A percentile compares a stretch with the other conserved stretches of the same genome.
phyloP scores from a whole-genome alignment of 2,113 vertebrate genomes.

The Alaudala cheleensis region DNA sequence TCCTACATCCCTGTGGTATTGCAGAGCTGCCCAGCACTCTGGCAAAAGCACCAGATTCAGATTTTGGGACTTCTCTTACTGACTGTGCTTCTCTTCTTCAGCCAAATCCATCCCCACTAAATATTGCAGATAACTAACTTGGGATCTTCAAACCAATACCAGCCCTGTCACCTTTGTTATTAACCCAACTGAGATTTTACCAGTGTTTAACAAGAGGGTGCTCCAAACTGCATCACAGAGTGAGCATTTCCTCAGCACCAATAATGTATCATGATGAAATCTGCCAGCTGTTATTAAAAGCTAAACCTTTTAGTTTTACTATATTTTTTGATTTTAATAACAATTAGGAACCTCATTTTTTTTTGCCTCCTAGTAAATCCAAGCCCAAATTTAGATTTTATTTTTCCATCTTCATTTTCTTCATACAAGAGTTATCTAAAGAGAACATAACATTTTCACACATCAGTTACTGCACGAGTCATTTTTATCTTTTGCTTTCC shows the following conservation, averaged over 20 bases:
- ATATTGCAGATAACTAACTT: accelerated
- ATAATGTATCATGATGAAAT: background rate
- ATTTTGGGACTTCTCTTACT: background rate
- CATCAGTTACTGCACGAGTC: background rate
- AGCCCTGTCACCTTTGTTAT: background rate
- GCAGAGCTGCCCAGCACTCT: background rate
- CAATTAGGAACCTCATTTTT: background rate
- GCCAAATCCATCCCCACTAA: background rate
- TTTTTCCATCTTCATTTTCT: background rate
- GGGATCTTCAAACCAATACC: background rate
- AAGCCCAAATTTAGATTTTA: background rate
- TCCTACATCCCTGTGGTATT: background rate
- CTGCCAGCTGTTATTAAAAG: background rate
- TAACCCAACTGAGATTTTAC: background rate
- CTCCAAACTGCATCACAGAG: background rate
- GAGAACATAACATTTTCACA: background rate
- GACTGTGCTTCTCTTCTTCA: background rate
- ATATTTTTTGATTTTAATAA: background rate
- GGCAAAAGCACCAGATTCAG: background rate
- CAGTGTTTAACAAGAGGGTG: background rate
- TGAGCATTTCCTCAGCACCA: background rate
- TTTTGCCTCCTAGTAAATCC: background rate
- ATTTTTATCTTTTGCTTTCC: background rate
- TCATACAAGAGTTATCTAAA: background rate
- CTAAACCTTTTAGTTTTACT: background rate